phyloP scores from a whole-genome alignment of 1,140 invertebrate species.

The Protaetia brevitarsis region DNA sequence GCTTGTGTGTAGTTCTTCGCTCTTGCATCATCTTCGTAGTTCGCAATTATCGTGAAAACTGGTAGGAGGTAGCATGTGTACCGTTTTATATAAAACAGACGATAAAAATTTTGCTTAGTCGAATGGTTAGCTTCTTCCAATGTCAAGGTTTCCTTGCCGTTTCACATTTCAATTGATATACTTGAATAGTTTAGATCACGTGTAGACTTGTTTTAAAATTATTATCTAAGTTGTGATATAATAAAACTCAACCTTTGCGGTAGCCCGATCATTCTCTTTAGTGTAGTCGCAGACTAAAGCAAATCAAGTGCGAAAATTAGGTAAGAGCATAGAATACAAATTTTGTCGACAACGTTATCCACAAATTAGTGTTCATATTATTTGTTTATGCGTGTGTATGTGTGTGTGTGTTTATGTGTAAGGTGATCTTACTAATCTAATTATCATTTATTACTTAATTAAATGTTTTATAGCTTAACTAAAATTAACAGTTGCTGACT shows the following conservation, averaged over 20 bases:
- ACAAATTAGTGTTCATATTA: not conserved
- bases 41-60: not conserved
- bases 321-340: not conserved
- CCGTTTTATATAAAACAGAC: constrained; percentile 9
- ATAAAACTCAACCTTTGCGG: not conserved
- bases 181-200: not conserved
- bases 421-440: no score
- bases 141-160: not conserved
- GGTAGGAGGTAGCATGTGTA: constrained; percentile 8
- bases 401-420: no score
- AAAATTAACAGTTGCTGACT: no score
- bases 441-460: no score
- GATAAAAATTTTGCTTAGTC: constrained; percentile 13
- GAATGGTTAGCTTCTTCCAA: not conserved
- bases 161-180: not conserved
- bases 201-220: not conserved
- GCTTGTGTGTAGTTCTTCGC: not conserved
- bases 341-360: not conserved
- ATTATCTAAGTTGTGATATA: constrained; percentile 4
- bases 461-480: no score
- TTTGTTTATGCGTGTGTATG: no score
- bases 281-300: not conserved
- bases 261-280: not conserved
- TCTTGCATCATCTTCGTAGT: constrained; percentile 5
- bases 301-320: not conserved